Percentiles rank a stretch among this genome's conserved stretches.
These are phyloP conservation scores for Numenius arquata DNA, from an alignment of 2,113 vertebrate species.

Conservation along the genomic window DNA sequence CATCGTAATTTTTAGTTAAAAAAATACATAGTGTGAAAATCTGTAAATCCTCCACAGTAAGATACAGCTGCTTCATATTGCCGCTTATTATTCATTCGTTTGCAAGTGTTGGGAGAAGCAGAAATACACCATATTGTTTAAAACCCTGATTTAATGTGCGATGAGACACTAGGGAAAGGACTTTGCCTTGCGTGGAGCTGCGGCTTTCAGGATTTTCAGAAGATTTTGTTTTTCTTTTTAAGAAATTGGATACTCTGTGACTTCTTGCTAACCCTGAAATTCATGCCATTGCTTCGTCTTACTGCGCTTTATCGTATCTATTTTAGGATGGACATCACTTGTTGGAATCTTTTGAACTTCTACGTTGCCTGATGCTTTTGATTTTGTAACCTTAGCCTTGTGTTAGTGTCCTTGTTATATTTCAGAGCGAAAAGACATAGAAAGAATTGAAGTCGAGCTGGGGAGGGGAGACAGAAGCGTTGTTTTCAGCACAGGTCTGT, in stretches of 20 bases:
- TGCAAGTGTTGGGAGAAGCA: background rate
- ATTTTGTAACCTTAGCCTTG: background rate
- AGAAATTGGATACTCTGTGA: background rate
- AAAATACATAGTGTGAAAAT: background rate
- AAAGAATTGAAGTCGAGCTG: background rate
- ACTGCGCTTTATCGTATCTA: background rate
- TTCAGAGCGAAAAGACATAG: background rate
- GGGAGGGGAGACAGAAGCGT: background rate
- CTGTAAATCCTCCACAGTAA: background rate
- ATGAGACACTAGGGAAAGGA: background rate
- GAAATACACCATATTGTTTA: background rate
- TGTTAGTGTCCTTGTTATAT: background rate
- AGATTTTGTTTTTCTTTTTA: background rate
- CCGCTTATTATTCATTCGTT: background rate
- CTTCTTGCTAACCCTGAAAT: background rate
- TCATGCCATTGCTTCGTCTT: fast-evolving
- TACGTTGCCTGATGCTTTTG: background rate
- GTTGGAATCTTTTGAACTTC: background rate
- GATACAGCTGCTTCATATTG: background rate
- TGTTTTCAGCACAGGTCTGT: background rate
- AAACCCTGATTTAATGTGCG: background rate
- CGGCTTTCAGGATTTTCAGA: background rate
- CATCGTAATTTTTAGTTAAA: background rate
- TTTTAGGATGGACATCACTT: background rate
- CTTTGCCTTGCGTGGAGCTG: background rate